Evolutionary conservation across 2,888 invertebrate genomes (phyloP).

Genomic region (Furcula furcula): DNA sequence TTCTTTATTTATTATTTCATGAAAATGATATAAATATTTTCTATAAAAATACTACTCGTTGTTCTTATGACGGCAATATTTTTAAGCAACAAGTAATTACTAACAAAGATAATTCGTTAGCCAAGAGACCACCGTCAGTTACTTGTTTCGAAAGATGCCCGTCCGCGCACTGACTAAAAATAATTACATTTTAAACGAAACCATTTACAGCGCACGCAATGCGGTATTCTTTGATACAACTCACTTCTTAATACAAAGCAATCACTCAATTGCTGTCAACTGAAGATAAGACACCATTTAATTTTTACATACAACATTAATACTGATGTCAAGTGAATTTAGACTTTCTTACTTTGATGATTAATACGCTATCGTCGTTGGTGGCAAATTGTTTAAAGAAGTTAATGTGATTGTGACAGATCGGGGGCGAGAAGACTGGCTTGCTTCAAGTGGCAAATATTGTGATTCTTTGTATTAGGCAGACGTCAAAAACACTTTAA

Average conservation of each 20-base stretch:
- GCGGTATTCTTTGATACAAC: constrained; percentile 32
- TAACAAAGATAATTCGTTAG: constrained; percentile 7
- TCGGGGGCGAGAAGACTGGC: constrained; percentile 32
- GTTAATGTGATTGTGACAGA: constrained; percentile 39
- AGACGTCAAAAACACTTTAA: constrained; percentile 43
- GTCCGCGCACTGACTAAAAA: constrained; percentile 25
- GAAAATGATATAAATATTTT: too few species aligned
- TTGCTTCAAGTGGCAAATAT: constrained; percentile 39
- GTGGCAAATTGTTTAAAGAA: constrained; percentile 13
- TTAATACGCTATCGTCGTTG: constrained; percentile 16
- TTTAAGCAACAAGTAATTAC: constrained; percentile 2
- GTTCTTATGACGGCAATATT: too few species aligned
- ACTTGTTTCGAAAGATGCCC: constrained; percentile 14
- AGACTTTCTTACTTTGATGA: constrained; percentile 20
- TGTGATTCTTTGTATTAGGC: constrained; percentile 34
- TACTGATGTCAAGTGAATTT: constrained; percentile 13
- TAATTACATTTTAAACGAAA: constrained; percentile 37
- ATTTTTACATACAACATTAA: constrained; percentile 36
- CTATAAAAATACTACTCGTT: too few species aligned
- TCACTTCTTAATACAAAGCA: constrained; percentile 36
- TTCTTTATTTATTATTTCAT: too few species aligned
- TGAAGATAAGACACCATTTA: constrained; percentile 50
- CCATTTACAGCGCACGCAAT: constrained; percentile 28
- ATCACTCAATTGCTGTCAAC: constrained; percentile 53
- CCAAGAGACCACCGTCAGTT: constrained; percentile 6